Base-by-base conservation (phyloP, 2,797 vertebrate species). In the Antrozous pallidus region DNA sequence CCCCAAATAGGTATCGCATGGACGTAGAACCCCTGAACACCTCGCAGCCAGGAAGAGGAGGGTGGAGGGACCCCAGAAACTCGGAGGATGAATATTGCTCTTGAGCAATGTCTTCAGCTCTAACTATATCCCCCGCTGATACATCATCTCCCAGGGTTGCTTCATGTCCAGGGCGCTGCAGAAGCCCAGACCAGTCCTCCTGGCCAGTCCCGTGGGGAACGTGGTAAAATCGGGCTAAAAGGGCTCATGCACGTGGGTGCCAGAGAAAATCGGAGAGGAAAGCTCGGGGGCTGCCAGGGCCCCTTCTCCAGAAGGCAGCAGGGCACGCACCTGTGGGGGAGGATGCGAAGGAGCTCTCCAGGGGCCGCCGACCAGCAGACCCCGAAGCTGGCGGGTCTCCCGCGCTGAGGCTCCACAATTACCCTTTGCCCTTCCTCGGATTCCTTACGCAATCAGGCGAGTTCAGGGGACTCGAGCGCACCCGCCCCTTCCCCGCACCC, bases 171-270 rank as follows among this genome's bases (percentile, higher is more conserved):
- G 74, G 36, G 47, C 69, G 58, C 45, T 47, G 78, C 77, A 5
- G 45, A 93, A 79, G 65, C 69, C 36, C 65, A 63, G 56, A 45
- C 3, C 36, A 65, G 51, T 49, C 22, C n/a, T 78, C 36, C 73
- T 8, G 11, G 56, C 58, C 74, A 63, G 38, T 18, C 42, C 61
- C 3, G 45, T 58, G 65, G 51, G 28, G 38, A 84, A 51, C 2
- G 1, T 67, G 91, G 45, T 74, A 90, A 95, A 96, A 96, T 38
- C 17, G 4, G 75, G 91, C 63, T 84, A 56, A 86, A 94, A 88
- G 75, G 28, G 42, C 42, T 58, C 28, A 3, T 4, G 6, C 18
- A 45, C 7, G 9, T 80, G 18, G 1, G 33, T 67, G 90, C 16
- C 70, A 93, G 92, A 74, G 22, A 63, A 70, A 81, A 78, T 6